Evolutionary conservation across 2,113 vertebrate species (phyloP).

Genomic region (Falco punctatus): DNA sequence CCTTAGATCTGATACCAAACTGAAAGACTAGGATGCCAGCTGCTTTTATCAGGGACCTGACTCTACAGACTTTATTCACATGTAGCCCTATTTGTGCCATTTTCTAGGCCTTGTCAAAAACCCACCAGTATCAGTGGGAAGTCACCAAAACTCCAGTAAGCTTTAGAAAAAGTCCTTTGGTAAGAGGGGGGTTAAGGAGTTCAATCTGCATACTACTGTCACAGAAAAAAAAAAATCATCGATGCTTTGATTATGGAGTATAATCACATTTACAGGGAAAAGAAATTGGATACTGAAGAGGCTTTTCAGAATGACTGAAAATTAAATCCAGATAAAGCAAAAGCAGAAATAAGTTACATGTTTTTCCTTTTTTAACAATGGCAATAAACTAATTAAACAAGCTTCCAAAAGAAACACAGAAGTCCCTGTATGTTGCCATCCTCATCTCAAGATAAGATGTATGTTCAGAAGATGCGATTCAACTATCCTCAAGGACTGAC

Average conservation of each 20-base stretch:
- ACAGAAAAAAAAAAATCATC: neutral
- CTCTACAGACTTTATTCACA: conserved; percentile 2
- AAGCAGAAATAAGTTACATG: neutral
- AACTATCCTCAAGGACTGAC: neutral
- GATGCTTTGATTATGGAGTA: neutral
- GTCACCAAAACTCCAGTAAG: neutral
- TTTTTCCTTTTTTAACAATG: neutral
- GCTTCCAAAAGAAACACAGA: neutral
- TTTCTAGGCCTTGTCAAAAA: conserved; percentile 4
- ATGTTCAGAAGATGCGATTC: neutral
- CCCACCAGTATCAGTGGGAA: neutral
- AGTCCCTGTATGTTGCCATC: neutral
- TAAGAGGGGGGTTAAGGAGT: neutral
- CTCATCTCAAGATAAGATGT: neutral
- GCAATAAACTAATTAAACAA: neutral
- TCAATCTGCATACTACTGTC: neutral
- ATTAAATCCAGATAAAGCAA: neutral
- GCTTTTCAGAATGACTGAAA: neutral
- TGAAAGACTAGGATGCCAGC: conserved; percentile 8
- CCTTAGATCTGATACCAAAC: conserved; percentile 37
- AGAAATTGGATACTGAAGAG: neutral
- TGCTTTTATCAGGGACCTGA: conserved; percentile 32
- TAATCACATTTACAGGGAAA: neutral
- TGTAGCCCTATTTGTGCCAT: neutral
- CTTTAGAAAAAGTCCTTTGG: neutral